Percentiles rank a stretch among this genome's conserved stretches.
These are phyloP conservation scores for Danio kyathit DNA, from an alignment of 2,797 vertebrate species.

Conservation along the genomic window DNA sequence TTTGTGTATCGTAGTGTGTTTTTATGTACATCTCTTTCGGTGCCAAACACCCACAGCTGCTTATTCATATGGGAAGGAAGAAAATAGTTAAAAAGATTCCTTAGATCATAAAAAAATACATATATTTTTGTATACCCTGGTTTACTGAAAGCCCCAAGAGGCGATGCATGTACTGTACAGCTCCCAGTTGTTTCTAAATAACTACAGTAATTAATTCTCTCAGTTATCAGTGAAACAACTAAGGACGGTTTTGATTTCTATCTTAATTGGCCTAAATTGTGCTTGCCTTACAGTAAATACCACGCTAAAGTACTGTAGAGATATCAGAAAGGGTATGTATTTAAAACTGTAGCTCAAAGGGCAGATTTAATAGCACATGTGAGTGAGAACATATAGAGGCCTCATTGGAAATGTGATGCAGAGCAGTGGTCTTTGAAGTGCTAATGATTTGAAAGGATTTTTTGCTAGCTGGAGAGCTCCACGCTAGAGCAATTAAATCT, in stretches of 20 bases:
- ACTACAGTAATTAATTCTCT: conserved; percentile 14
- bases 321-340: conserved; percentile 26
- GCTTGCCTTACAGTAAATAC: conserved; percentile 47
- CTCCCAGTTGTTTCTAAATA: conserved; percentile 39
- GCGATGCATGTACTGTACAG: conserved; percentile 58
- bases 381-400: conserved; percentile 30
- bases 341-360: conserved; percentile 20
- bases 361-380: conserved; percentile 25
- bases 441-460: conserved; percentile 51
- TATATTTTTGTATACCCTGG: conserved; percentile 59
- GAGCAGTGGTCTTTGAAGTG: conserved; percentile 60
- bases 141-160: conserved; percentile 67
- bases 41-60: conserved; percentile 47
- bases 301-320: conserved; percentile 36
- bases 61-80: conserved; percentile 55
- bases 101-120: conserved; percentile 65
- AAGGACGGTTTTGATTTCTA: conserved; percentile 51
- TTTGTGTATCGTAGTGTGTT: background rate
- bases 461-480: conserved; percentile 46
- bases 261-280: conserved; percentile 57
- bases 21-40: background rate
- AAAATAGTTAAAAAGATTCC: conserved; percentile 73
- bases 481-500: conserved; percentile 47
- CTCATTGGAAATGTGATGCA: conserved; percentile 52
- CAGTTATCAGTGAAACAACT: conserved; percentile 48